Percentiles rank a stretch among this genome's conserved stretches.
These are phyloP conservation scores for Eidolon dupreanum DNA, from an alignment of 2,797 vertebrate genomes.

Conservation along the genomic window DNA sequence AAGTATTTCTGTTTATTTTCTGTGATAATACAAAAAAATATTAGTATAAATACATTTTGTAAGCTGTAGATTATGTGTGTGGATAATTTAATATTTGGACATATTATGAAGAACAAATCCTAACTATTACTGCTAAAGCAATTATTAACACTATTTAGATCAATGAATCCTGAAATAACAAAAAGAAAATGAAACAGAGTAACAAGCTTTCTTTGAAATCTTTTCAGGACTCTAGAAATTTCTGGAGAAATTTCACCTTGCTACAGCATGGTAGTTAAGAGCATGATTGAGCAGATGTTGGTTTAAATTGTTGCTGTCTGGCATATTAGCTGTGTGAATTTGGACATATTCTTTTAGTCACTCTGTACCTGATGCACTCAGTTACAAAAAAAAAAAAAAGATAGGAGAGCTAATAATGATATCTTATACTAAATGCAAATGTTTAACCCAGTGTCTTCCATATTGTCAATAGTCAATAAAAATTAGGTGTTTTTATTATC, in stretches of 20 bases:
- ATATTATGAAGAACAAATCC: not conserved
- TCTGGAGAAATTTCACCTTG: not conserved
- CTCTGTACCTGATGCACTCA: not conserved
- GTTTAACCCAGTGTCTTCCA: not conserved
- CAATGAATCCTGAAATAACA: not conserved
- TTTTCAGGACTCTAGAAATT: not conserved
- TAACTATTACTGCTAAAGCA: not conserved
- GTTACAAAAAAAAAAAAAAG: not conserved
- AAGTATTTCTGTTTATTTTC: conserved; percentile 63
- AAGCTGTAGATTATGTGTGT: conserved; percentile 44
- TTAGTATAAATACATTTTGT: conserved; percentile 11
- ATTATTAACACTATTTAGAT: conserved; percentile 37
- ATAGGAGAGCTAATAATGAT: not conserved
- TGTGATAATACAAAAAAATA: conserved; percentile 66
- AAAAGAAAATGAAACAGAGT: conserved; percentile 14
- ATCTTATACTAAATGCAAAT: not conserved
- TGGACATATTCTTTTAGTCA: not conserved
- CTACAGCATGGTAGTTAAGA: not conserved
- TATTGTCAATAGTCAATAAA: not conserved
- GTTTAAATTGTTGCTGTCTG: not conserved
- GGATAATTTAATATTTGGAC: conserved; percentile 54
- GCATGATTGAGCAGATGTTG: not conserved
- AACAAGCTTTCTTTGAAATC: conserved; percentile 4
- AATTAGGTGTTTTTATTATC: not conserved
- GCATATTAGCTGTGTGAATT: not conserved